Base-by-base conservation (phyloP, 2,797 vertebrate genomes). In the Coregonus ussuriensis region DNA sequence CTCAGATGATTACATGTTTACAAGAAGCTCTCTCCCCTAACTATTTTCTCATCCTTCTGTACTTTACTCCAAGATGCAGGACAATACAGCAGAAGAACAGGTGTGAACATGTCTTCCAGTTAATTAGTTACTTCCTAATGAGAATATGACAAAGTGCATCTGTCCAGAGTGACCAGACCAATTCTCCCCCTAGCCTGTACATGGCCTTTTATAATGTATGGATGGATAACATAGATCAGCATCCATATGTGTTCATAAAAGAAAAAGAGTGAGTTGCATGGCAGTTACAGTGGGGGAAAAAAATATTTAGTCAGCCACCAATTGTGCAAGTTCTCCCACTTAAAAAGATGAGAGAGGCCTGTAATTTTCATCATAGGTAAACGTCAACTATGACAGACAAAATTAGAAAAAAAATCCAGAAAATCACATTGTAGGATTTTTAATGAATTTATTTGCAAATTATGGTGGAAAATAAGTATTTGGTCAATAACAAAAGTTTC, bases 141-240 rank as follows among this genome's bases (percentile, higher is more conserved):
- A 79, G 77, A 81, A 81, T 69, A 81, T 84, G 75, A 74, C 81
- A 77, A 80, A 83, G 76, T 80, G 72, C 80, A 83, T 74, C 78
- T 83, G 80, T 78, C 80, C 74, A 80, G 75, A 82, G 76, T 83
- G 80, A 77, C 80, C 74, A 80, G 75, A 82, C 75, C 68, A 75
- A 79, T 81, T 79, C 21, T 21, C 59, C 59, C 3, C 21, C 21
- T 13, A 13, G 59, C 9, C 41, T 47, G 41, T 47, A 47, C 41
- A 47, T 13, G 11, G 41, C 9, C 2, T 47, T 13, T 47, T 47
- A 47, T 47, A 47, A 47, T 47, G 9, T 47, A 47, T 47, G 41
- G 7, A 9, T 47, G 41, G 41, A 11, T 47, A 11, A 47, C 41
- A 47, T 41, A 41, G 6, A 41, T 41, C 37, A 59, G 1, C 56